Percentiles rank a stretch among this genome's conserved stretches.
These are phyloP conservation scores for Sinocyclocheilus grahami DNA, from an alignment of 2,113 vertebrate species.

Conservation along the genomic window DNA sequence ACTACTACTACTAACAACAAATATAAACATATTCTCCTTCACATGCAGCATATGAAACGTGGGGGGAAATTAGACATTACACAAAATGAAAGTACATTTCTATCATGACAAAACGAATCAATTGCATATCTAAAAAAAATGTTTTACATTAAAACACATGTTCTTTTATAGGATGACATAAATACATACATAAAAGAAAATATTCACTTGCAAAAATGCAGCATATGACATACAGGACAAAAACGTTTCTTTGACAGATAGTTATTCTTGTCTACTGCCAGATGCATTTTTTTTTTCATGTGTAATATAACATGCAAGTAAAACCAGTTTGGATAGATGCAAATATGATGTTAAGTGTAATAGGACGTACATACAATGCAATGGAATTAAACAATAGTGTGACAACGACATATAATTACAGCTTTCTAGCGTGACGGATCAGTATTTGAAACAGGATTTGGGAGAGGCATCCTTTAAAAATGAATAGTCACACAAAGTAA, in stretches of 20 bases:
- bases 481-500: slow-evolving; percentile 21
- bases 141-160: background rate
- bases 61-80: background rate
- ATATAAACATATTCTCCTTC: background rate
- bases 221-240: background rate
- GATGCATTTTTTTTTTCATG: background rate
- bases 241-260: background rate
- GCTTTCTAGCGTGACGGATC: background rate
- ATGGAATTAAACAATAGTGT: background rate
- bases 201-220: background rate
- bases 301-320: background rate
- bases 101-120: background rate
- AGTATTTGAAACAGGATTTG: slow-evolving; percentile 17
- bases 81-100: background rate
- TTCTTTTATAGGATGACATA: background rate
- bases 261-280: background rate
- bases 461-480: slow-evolving; percentile 9
- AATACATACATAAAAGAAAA: background rate
- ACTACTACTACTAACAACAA: background rate
- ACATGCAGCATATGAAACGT: background rate
- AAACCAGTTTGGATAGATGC: background rate
- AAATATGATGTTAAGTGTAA: background rate
- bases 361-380: background rate
- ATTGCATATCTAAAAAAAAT: background rate
- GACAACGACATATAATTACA: background rate